Percentiles rank a stretch among this genome's conserved stretches.
These are phyloP conservation scores for Lepus americanus DNA, from an alignment of 2,113 vertebrate genomes.

Conservation along the genomic window DNA sequence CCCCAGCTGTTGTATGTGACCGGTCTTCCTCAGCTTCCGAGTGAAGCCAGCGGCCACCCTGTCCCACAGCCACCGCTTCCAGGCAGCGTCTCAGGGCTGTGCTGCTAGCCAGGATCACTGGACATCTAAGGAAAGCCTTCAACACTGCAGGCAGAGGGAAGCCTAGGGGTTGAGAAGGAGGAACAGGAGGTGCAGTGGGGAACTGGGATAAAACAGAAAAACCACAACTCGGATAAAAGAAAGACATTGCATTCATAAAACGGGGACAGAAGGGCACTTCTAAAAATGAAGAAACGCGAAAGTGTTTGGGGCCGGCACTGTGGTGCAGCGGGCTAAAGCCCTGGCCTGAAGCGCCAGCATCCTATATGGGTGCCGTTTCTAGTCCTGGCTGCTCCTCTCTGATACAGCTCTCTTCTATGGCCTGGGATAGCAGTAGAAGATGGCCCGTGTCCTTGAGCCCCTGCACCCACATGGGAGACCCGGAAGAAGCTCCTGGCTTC, in stretches of 20 bases:
- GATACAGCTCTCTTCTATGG: no score
- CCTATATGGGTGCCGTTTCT: no score
- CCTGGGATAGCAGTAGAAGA: no score
- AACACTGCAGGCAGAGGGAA: neutral
- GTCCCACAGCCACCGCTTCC: neutral
- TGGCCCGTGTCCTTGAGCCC: no score
- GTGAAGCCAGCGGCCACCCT: neutral
- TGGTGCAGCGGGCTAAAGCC: no score
- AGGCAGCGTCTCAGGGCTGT: neutral
- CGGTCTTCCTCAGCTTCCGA: neutral
- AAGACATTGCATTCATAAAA: neutral
- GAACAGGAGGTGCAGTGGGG: neutral
- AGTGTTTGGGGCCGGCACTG: neutral
- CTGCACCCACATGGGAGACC: no score
- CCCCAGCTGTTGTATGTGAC: neutral
- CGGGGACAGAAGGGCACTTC: neutral
- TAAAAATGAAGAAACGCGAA: conserved; percentile 36
- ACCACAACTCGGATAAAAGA: neutral
- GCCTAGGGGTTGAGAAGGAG: neutral
- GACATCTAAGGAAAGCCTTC: neutral
- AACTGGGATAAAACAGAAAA: conserved; percentile 18
- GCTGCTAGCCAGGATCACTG: neutral
- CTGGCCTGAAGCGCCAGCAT: no score
- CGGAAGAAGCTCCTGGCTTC: no score
- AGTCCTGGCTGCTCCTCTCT: no score